Conservation (phyloP, 1,140 invertebrate genomes). For the Drosophila nebulosa region DNA sequence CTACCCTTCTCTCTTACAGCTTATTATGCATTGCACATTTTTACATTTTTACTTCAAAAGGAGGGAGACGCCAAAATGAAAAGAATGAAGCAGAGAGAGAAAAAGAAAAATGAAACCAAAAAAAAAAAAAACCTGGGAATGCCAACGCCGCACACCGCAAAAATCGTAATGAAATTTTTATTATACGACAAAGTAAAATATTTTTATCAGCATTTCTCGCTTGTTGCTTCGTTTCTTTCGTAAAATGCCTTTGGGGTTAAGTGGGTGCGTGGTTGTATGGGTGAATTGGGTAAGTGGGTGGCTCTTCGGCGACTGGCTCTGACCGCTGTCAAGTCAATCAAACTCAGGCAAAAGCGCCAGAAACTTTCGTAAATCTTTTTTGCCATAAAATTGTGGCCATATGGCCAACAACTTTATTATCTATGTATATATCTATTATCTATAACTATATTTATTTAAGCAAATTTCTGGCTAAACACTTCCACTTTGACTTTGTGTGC, state of each 20-base stretch:
- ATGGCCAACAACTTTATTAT: conserved; percentile 36
- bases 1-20: conserved; percentile 37
- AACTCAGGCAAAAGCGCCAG: conserved; percentile 49
- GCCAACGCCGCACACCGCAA: conserved; percentile 58
- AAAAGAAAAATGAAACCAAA: not conserved
- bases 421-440: conserved; percentile 5
- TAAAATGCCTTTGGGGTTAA: conserved; percentile 42
- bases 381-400: conserved; percentile 29
- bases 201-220: conserved; percentile 77
- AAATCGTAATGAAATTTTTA: conserved; percentile 79
- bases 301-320: not conserved
- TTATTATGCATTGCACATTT: conserved; percentile 78
- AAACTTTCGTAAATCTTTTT: conserved; percentile 36
- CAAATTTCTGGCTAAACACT: conserved; percentile 68
- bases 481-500: not conserved
- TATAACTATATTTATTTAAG: conserved; percentile 67
- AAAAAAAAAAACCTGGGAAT: conserved; percentile 23
- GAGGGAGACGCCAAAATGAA: not conserved
- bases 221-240: conserved; percentile 54
- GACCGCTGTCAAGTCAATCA: conserved; percentile 67
- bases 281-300: not conserved
- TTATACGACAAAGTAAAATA: conserved; percentile 78
- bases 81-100: not conserved
- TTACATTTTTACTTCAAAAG: conserved; percentile 66
- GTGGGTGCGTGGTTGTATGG: too few relatives aligned